Evolutionary conservation across 23 tunicate species (phyloP).

Genomic region (Ascidia mentula): DNA sequence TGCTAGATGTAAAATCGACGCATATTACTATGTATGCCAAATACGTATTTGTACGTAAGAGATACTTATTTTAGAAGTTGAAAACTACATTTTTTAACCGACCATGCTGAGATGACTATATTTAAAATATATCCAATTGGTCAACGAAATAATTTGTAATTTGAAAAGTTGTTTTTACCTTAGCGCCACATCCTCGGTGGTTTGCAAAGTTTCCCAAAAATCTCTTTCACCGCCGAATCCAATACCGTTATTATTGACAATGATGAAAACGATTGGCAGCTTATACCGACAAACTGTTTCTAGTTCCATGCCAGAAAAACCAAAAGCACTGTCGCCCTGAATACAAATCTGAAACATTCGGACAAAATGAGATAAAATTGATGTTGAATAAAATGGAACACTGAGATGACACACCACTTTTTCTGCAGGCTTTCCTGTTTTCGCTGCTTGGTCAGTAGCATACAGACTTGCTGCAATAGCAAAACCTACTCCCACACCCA

Average conservation of each 20-base stretch:
- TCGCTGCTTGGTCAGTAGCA: slow-evolving; percentile 52
- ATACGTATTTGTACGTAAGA: too few species aligned
- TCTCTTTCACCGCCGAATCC: slow-evolving; percentile 45
- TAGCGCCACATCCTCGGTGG: slow-evolving; percentile 48
- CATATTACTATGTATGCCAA: too few species aligned
- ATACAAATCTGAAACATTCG: slow-evolving; percentile 53
- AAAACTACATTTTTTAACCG: too few species aligned
- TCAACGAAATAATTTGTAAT: too few species aligned
- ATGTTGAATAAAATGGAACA: neutral
- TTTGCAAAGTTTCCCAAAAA: slow-evolving; percentile 63
- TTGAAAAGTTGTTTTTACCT: slow-evolving; percentile 12
- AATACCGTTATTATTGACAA: slow-evolving; percentile 92
- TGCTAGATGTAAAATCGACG: too few species aligned
- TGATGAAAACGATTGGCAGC: slow-evolving; percentile 82
- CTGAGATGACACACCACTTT: slow-evolving; percentile 49
- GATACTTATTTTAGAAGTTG: too few species aligned
- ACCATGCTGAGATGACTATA: too few species aligned
- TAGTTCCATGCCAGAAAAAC: slow-evolving; percentile 95
- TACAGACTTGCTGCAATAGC: slow-evolving; percentile 83
- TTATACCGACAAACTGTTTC: slow-evolving; percentile 84
- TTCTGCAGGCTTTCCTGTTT: slow-evolving; percentile 27
- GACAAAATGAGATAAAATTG: neutral
- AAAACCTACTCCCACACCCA: slow-evolving; percentile 96
- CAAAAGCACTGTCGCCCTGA: slow-evolving; percentile 97
- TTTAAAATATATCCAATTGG: too few species aligned